Conservation (phyloP, 2,888 invertebrate species). For the Acrobasis consociella region DNA sequence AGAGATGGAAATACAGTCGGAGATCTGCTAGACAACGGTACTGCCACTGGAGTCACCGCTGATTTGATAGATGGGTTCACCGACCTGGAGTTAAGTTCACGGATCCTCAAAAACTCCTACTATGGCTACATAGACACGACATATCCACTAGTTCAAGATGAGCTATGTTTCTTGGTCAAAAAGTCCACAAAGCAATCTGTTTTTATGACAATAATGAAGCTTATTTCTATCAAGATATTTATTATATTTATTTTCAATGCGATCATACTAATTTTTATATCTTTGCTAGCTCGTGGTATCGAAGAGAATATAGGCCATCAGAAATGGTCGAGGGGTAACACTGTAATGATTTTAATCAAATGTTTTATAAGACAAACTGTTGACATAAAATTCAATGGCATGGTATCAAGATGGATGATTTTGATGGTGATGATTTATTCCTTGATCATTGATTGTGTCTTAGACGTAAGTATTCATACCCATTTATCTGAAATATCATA, state of each 20-base stretch:
- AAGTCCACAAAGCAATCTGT: slow-evolving; percentile 74
- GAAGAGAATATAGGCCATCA: slow-evolving; percentile 42
- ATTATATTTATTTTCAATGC: slow-evolving; percentile 54
- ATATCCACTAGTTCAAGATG: slow-evolving; percentile 77
- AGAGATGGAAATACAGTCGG: slow-evolving; percentile 72
- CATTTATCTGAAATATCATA: not conserved
- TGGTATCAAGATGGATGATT: slow-evolving; percentile 58
- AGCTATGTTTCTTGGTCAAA: slow-evolving; percentile 80
- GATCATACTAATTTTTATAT: slow-evolving; percentile 47
- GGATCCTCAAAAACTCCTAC: slow-evolving; percentile 78
- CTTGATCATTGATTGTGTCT: slow-evolving; percentile 66
- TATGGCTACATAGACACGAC: slow-evolving; percentile 78
- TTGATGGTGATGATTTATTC: slow-evolving; percentile 66
- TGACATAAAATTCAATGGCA: slow-evolving; percentile 62
- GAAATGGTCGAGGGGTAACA: slow-evolving; percentile 38
- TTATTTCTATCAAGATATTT: slow-evolving; percentile 60
- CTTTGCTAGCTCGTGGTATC: slow-evolving; percentile 50
- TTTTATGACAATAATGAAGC: slow-evolving; percentile 65
- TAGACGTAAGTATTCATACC: slow-evolving; percentile 66
- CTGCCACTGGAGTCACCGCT: slow-evolving; percentile 71
- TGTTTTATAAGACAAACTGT: slow-evolving; percentile 73
- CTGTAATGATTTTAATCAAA: slow-evolving; percentile 61
- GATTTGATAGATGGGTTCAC: slow-evolving; percentile 75
- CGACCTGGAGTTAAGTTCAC: slow-evolving; percentile 79
- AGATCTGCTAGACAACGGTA: slow-evolving; percentile 66